Percentiles rank a stretch among this genome's conserved stretches.
Conservation (phyloP, 92 coral and sea anemone species). For the Scolanthus callimorphus region DNA sequence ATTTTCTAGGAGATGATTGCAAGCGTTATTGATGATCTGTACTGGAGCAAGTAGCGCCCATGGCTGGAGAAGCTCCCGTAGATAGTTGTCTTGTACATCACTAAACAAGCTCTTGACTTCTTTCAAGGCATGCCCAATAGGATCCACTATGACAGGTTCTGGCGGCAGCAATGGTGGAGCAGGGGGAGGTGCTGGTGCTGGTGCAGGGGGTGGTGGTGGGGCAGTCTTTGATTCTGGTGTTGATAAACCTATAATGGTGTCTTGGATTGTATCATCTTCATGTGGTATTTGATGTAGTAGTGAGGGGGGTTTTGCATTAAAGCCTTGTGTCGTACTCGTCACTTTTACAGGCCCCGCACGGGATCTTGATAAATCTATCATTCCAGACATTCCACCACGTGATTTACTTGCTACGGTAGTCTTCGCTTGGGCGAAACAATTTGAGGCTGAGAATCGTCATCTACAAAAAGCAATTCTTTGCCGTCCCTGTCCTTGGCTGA, state of each 20-base stretch:
- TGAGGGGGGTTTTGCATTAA: no score
- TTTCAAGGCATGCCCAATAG: conserved; percentile 20
- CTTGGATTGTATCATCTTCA: no score
- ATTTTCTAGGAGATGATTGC: conserved; percentile 58
- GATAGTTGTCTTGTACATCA: conserved; percentile 56
- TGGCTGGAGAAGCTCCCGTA: conserved; percentile 30
- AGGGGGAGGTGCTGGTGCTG: background rate
- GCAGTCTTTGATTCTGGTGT: no score
- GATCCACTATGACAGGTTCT: conserved; percentile 13
- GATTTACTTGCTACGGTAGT: background rate
- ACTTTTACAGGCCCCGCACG: no score
- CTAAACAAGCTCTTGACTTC: conserved; percentile 56
- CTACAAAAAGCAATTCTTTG: background rate
- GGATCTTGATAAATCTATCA: no score
- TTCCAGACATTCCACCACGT: no score
- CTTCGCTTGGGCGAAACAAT: background rate
- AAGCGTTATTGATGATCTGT: conserved; percentile 45
- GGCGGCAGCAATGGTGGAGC: background rate
- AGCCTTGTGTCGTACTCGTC: no score
- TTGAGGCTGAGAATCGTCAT: background rate
- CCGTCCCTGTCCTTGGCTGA: conserved; percentile 5
- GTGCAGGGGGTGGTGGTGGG: background rate
- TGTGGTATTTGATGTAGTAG: no score
- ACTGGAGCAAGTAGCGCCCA: conserved; percentile 31
- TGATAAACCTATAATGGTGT: no score